These are phyloP conservation scores for Chamaedrilus cognettii DNA, from an alignment of 2,888 invertebrate genomes.

Conservation along the genomic window DNA sequence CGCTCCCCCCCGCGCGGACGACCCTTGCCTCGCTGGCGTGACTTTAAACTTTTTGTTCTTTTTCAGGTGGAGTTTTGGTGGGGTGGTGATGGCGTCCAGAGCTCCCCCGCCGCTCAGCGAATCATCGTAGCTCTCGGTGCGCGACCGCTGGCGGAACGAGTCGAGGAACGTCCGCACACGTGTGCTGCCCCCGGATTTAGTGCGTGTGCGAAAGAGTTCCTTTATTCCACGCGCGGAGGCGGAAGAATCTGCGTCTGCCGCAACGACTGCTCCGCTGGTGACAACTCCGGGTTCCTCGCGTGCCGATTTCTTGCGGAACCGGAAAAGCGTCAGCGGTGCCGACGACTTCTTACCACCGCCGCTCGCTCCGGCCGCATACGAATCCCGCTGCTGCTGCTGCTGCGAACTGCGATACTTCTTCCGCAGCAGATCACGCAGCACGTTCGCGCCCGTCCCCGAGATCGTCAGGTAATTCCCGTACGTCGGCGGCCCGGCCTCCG, in stretches of 20 bases:
- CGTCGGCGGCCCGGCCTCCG: too few relatives aligned
- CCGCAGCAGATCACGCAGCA: constrained; percentile 23
- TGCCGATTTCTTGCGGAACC: constrained; percentile 24
- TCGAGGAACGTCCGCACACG: constrained; percentile 23
- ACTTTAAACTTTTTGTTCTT: constrained; percentile 19
- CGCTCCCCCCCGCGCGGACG: background rate
- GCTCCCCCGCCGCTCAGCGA: background rate
- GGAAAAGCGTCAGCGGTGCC: constrained; percentile 7
- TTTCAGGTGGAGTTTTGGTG: background rate
- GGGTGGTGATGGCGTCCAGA: background rate
- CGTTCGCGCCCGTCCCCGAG: constrained; percentile 26
- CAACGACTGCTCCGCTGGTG: background rate
- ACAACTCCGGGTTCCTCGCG: constrained; percentile 5
- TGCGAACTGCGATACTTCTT: constrained; percentile 18
- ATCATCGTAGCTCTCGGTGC: constrained; percentile 9
- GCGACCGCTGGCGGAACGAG: constrained; percentile 23
- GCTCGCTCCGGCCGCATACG: background rate
- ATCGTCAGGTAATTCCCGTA: constrained; percentile 29
- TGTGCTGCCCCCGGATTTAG: constrained; percentile 7
- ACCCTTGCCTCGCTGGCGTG: constrained; percentile 2
- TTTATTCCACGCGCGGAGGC: background rate
- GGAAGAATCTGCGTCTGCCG: background rate
- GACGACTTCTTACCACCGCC: background rate
- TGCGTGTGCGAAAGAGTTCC: constrained; percentile 14
- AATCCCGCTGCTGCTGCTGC: background rate